Conservation (phyloP, 2,797 vertebrate genomes). For the Molothrus aeneus region DNA sequence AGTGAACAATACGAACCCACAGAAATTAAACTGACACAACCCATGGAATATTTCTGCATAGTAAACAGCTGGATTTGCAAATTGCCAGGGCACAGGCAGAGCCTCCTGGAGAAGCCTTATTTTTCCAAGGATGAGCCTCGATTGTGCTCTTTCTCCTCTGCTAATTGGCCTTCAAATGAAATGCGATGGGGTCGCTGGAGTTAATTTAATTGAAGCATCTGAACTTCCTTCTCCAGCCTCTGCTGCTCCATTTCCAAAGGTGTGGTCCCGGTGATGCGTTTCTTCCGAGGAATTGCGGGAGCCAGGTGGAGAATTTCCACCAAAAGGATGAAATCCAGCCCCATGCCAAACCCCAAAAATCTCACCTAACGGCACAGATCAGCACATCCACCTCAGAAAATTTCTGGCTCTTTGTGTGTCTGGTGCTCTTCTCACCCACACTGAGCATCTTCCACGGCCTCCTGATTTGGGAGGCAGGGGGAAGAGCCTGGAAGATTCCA, state of each 20-base stretch:
- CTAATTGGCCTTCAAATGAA: conserved; percentile 52
- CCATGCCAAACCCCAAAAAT: background rate
- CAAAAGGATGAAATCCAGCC: background rate
- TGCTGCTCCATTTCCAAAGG: background rate
- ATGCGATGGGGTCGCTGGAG: background rate
- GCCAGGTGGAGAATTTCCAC: conserved; percentile 8
- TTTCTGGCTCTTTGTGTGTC: background rate
- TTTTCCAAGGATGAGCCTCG: conserved; percentile 16
- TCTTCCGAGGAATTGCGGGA: background rate
- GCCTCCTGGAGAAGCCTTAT: background rate
- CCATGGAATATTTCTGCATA: conserved; percentile 40
- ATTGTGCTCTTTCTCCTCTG: conserved; percentile 36
- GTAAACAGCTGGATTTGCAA: background rate
- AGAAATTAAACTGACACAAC: conserved; percentile 3
- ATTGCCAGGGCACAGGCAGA: background rate
- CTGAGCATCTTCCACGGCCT: background rate
- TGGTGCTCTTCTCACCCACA: background rate
- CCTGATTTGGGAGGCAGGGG: background rate
- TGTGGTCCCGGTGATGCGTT: background rate
- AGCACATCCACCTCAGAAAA: background rate
- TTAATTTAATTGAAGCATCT: background rate
- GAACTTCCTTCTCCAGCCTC: background rate
- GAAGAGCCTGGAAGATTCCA: background rate
- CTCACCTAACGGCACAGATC: background rate
- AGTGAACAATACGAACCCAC: conserved; percentile 20